Evolutionary conservation across 2,888 invertebrate species (phyloP).

Genomic region (Lasioglossum calceatum): DNA sequence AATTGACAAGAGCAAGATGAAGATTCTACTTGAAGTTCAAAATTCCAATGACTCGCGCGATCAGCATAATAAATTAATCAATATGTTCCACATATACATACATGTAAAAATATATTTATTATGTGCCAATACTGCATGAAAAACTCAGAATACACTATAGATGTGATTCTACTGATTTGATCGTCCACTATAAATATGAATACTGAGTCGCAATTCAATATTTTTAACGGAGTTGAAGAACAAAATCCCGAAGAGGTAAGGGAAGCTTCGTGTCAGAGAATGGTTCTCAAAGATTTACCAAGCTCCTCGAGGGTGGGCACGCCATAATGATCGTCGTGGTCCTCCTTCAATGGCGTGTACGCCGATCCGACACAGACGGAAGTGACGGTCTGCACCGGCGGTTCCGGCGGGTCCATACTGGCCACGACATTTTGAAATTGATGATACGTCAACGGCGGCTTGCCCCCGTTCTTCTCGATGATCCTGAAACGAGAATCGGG

Average conservation of each 20-base stretch:
- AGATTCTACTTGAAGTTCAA: background rate
- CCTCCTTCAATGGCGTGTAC: constrained; percentile 89
- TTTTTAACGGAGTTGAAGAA: background rate
- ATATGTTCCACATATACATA: background rate
- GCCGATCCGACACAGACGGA: constrained; percentile 86
- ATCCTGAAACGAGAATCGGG: constrained; percentile 86
- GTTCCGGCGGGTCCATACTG: constrained; percentile 90
- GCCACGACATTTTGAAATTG: constrained; percentile 93
- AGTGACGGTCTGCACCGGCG: constrained; percentile 87
- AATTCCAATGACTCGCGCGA: no score
- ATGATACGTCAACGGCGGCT: constrained; percentile 94
- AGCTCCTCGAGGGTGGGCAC: constrained; percentile 94
- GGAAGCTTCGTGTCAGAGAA: background rate
- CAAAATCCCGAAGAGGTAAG: background rate
- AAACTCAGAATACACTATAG: no score
- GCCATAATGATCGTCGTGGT: constrained; percentile 93
- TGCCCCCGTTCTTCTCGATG: constrained; percentile 92
- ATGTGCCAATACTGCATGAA: no score
- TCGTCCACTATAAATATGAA: no score
- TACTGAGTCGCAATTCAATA: background rate
- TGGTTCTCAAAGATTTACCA: constrained; percentile 85
- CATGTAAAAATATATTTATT: background rate
- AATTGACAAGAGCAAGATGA: background rate
- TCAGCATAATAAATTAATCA: background rate
- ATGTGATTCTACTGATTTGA: no score